Evolutionary conservation across 2,888 invertebrate species (phyloP).

Genomic region (Drosophila flavopinicola): DNA sequence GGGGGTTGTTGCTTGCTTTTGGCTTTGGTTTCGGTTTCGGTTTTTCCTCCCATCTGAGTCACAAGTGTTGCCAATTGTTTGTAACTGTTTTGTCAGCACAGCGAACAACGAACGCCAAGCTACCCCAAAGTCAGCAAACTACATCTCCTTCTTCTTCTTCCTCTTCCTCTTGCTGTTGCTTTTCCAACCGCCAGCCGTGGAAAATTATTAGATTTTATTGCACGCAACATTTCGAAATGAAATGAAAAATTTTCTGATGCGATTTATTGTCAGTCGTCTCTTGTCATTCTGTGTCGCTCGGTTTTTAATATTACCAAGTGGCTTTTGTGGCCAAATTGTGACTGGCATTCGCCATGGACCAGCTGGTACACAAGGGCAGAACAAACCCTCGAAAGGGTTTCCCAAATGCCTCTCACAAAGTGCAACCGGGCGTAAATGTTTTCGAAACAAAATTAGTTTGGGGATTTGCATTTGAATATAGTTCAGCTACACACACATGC

Average conservation of each 20-base stretch:
- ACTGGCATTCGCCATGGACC: slow-evolving; percentile 56
- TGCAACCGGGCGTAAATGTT: slow-evolving; percentile 77
- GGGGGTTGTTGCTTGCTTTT: slow-evolving; percentile 58
- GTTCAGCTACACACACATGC: slow-evolving; percentile 10
- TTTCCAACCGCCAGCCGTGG: slow-evolving; percentile 24
- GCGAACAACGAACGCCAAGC: slow-evolving; percentile 29
- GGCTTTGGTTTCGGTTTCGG: slow-evolving; percentile 8
- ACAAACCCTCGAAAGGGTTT: slow-evolving; percentile 55
- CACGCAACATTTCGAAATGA: slow-evolving; percentile 60
- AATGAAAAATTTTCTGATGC: slow-evolving; percentile 68
- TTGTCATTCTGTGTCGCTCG: slow-evolving; percentile 35
- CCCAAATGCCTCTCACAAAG: slow-evolving; percentile 28
- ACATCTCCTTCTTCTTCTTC: neutral
- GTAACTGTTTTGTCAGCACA: slow-evolving; percentile 65
- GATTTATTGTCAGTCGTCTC: slow-evolving; percentile 65
- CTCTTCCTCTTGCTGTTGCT: no score
- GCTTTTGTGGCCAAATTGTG: slow-evolving; percentile 61
- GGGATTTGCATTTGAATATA: slow-evolving; percentile 75
- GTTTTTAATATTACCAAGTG: slow-evolving; percentile 76
- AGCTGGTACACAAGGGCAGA: slow-evolving; percentile 39
- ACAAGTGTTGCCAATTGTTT: slow-evolving; percentile 80
- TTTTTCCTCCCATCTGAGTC: slow-evolving; percentile 48
- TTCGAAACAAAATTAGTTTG: slow-evolving; percentile 79
- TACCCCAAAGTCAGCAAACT: slow-evolving; percentile 50
- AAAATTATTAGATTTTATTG: slow-evolving; percentile 76